Evolutionary conservation across 2,888 invertebrate species (phyloP).

Genomic region (Pardosa pseudoannulata): DNA sequence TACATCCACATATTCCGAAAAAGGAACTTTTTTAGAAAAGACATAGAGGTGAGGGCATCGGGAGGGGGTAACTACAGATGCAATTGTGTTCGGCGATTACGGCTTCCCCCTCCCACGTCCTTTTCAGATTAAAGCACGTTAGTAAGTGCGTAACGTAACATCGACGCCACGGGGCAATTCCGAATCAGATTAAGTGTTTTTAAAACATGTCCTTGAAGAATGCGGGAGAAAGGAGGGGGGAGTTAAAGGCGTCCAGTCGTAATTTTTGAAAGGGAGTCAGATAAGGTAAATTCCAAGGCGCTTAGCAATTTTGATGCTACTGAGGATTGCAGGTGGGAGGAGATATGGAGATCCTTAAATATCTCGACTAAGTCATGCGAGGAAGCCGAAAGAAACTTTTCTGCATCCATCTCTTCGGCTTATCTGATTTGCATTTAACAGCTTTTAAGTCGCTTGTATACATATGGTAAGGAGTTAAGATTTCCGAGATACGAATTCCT

Average conservation of each 20-base stretch:
- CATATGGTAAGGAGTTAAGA: too few species aligned
- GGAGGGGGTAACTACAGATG: neutral
- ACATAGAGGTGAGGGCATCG: constrained; percentile 32
- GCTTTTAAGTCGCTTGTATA: too few species aligned
- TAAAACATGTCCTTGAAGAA: constrained; percentile 15
- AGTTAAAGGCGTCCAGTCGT: neutral
- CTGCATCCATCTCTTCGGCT: too few species aligned
- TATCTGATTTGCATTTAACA: too few species aligned
- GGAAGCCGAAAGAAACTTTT: neutral
- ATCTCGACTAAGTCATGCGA: neutral
- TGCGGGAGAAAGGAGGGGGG: too few species aligned
- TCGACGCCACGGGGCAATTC: constrained; percentile 23
- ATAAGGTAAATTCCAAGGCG: constrained; percentile 10
- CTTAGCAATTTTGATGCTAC: neutral
- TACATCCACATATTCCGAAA: constrained; percentile 27
- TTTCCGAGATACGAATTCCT: too few species aligned
- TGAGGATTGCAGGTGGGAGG: neutral
- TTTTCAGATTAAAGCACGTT: neutral
- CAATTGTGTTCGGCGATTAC: constrained; percentile 27
- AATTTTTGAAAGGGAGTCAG: constrained; percentile 6
- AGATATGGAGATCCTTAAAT: neutral
- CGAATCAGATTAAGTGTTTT: constrained; percentile 63
- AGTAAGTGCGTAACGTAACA: neutral
- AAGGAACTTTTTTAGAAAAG: constrained; percentile 44
- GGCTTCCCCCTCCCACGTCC: neutral